Evolutionary conservation across 1,140 invertebrate genomes (phyloP).

Genomic region (Lordiphosa stackelbergi): DNA sequence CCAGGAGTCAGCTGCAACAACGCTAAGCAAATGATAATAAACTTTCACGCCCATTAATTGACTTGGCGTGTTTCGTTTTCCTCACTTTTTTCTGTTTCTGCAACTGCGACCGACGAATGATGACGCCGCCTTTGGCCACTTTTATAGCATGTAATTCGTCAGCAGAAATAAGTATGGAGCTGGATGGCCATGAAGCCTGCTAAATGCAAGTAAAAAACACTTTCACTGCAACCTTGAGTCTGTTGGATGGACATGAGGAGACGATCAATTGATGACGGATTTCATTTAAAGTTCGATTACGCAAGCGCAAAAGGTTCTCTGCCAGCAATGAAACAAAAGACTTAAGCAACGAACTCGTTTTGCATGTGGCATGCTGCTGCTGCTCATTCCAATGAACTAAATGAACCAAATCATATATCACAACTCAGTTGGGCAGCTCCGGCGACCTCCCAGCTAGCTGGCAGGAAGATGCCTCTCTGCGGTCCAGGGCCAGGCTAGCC

Average conservation of each 20-base stretch:
- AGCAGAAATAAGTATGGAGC: constrained; percentile 43
- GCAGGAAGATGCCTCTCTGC: constrained; percentile 40
- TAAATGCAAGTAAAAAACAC: constrained; percentile 69
- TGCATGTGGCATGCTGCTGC: constrained; percentile 15
- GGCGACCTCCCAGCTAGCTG: constrained; percentile 56
- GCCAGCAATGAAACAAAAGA: constrained; percentile 46
- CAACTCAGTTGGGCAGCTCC: constrained; percentile 29
- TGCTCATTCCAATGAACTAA: constrained; percentile 58
- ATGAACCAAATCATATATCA: constrained; percentile 74
- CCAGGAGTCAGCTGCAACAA: constrained; percentile 11
- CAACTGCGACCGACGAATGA: constrained; percentile 23
- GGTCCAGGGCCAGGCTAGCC: constrained; percentile 12
- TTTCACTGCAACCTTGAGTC: constrained; percentile 73
- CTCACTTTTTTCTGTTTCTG: constrained; percentile 23
- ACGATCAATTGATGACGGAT: constrained; percentile 50
- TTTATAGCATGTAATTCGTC: constrained; percentile 70
- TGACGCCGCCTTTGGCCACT: constrained; percentile 30
- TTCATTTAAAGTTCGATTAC: constrained; percentile 62
- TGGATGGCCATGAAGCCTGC: constrained; percentile 55
- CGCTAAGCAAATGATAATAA: constrained; percentile 53
- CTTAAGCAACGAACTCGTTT: constrained; percentile 64
- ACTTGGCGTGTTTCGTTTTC: constrained; percentile 37
- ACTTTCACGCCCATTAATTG: constrained; percentile 75
- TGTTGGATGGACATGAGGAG: constrained; percentile 2
- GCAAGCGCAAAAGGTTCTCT: constrained; percentile 56